Percentiles rank a stretch among this genome's conserved stretches.
Evolutionary conservation across 2,888 invertebrate species (phyloP).

Genomic region (Agrilus cyanescens): DNA sequence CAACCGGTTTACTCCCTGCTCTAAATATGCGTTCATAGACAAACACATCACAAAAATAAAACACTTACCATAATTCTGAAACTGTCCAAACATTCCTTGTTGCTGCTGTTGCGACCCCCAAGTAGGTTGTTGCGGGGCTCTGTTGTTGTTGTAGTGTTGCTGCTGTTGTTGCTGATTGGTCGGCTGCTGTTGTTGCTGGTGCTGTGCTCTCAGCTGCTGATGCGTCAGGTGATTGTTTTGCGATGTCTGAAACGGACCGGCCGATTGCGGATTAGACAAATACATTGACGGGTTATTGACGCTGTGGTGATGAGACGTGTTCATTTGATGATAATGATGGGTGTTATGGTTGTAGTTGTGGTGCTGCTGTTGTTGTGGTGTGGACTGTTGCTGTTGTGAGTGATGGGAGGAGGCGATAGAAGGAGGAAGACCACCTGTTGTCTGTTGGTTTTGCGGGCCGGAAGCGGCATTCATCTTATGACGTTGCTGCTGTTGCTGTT

Average conservation of each 20-base stretch:
- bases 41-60: too few relatives aligned
- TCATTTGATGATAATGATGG: neutral
- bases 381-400: conserved; percentile 13
- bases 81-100: conserved; percentile 25
- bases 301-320: too few relatives aligned
- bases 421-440: conserved; percentile 13
- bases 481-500: conserved; percentile 27
- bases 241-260: conserved; percentile 1
- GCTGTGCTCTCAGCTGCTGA: conserved; percentile 25
- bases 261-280: conserved; percentile 13
- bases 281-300: too few relatives aligned
- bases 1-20: too few relatives aligned
- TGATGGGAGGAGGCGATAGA: conserved; percentile 8
- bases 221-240: conserved; percentile 21
- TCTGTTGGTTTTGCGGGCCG: conserved; percentile 12
- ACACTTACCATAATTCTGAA: conserved; percentile 7
- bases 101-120: conserved; percentile 27
- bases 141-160: conserved; percentile 25
- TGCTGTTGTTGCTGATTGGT: conserved; percentile 29
- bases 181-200: conserved; percentile 34
- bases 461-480: conserved; percentile 4
- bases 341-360: conserved; percentile 5
- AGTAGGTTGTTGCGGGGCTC: conserved; percentile 35
- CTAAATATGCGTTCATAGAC: too few relatives aligned
- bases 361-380: conserved; percentile 14